Evolutionary conservation across 2,888 invertebrate genomes (phyloP), one percentile per base, ranked within the genome.

Genomic region (Chloromyia formosa): DNA sequence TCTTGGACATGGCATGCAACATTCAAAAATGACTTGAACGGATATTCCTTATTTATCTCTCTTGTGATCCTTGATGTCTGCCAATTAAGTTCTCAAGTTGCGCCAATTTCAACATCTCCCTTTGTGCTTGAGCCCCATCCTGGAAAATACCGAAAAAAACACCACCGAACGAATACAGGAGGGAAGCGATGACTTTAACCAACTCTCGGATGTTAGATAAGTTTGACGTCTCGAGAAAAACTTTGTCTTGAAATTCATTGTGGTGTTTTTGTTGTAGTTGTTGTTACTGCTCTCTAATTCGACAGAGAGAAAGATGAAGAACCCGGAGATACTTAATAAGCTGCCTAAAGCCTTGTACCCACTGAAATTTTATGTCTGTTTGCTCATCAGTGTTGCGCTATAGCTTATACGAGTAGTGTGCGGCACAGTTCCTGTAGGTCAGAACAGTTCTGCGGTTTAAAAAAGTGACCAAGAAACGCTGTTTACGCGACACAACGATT

Each of bases 11-110:
- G 16, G 49, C 49, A 49, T 49, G 2, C 12, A 16, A 20, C 16
- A 62, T 62, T 62, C 62, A 62, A 62, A 35, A 62, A 35, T 16
- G 40, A 62, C 42, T 62, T 42, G 23, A 54, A 69, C 68, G 68
- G 68, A 69, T 69, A 69, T 69, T 69, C 54, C 68, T 69, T 69
- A 69, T 69, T 69, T 69, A 69, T 69, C 68, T 69, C 68, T 69
- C 68, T 69, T 53, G 68, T 69, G 68, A 69, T 69, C 68, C 53
- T 54, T 69, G 68, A 69, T 69, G 54, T 69, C 68, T 69, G 68
- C 68, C 68, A 69, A 69, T 69, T 69, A 69, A 53, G 68, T 69
- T 69, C 68, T 69, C 68, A 54, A 69, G 68, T 69, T 69, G 23
- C 68, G 68, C 68, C 68, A 69, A 69, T 69, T 53, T 35, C 35